A percentile compares a stretch with the other conserved stretches of the same genome.
Conservation (phyloP, 2,888 invertebrate species). For the Andrena praecox region DNA sequence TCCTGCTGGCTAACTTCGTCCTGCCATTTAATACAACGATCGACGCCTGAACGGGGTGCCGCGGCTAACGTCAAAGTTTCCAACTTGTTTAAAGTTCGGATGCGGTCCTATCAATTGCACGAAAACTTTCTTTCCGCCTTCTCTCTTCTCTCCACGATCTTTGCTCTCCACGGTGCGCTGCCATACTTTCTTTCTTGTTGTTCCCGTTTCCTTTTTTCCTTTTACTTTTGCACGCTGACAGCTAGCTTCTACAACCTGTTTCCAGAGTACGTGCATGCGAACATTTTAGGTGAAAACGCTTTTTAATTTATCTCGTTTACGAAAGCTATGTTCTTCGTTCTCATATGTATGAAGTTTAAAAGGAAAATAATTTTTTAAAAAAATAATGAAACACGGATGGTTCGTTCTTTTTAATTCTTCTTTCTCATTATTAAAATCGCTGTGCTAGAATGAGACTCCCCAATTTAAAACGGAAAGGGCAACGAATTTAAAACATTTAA, state of each 20-base stretch:
- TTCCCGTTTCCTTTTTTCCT: conserved; percentile 14
- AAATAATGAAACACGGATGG: too few relatives aligned
- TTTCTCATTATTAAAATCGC: too few relatives aligned
- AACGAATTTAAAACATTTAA: too few relatives aligned
- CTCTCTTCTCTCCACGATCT: conserved; percentile 13
- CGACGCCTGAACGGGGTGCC: conserved; percentile 60
- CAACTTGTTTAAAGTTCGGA: conserved; percentile 74
- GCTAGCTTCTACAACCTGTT: background rate
- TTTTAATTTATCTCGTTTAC: too few relatives aligned
- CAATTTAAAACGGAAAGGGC: too few relatives aligned
- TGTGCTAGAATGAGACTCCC: too few relatives aligned
- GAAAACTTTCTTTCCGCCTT: conserved; percentile 58
- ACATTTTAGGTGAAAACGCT: background rate
- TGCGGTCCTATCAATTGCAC: conserved; percentile 69
- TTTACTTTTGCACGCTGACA: conserved; percentile 18
- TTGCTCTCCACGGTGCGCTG: conserved; percentile 5
- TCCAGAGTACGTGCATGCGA: background rate
- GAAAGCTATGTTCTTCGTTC: too few relatives aligned
- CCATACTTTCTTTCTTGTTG: background rate
- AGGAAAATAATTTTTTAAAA: too few relatives aligned
- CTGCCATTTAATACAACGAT: conserved; percentile 66
- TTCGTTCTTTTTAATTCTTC: too few relatives aligned
- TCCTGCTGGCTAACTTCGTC: too few relatives aligned
- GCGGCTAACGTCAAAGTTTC: conserved; percentile 63
- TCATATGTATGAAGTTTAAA: too few relatives aligned